Evolutionary conservation across 2,113 vertebrate genomes (phyloP).

Genomic region (Boulengeromyrus knoepffleri): DNA sequence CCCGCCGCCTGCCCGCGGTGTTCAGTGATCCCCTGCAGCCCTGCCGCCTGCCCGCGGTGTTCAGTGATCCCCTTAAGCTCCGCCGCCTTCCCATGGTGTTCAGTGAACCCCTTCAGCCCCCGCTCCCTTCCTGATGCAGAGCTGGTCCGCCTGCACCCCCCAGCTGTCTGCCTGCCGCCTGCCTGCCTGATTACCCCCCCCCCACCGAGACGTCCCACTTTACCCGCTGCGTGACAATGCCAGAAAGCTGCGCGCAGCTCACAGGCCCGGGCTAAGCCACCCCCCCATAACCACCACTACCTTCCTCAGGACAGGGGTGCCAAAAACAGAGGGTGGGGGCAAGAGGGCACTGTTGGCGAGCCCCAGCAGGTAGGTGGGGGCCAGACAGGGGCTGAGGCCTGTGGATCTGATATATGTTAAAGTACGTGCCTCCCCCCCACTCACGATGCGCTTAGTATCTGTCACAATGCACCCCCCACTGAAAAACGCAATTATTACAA

Average conservation of each 20-base stretch:
- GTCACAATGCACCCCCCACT: not conserved
- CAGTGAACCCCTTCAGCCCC: not conserved
- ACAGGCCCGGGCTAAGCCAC: not conserved
- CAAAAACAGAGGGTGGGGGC: not conserved
- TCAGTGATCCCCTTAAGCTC: too few species aligned
- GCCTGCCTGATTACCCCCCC: conserved; percentile 59
- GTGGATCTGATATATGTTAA: conserved; percentile 36
- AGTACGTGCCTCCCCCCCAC: conserved; percentile 8
- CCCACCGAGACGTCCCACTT: conserved; percentile 45
- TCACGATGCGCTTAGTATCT: not conserved
- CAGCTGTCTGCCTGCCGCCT: conserved; percentile 41
- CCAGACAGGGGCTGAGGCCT: not conserved
- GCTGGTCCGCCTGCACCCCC: not conserved
- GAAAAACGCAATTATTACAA: conserved; percentile 2
- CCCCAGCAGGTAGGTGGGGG: not conserved
- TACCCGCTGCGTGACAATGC: conserved; percentile 49
- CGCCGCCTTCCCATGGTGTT: not conserved
- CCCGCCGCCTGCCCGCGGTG: too few species aligned
- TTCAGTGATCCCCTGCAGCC: not conserved
- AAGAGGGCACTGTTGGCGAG: not conserved
- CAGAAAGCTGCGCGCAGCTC: conserved; percentile 46
- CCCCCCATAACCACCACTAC: not conserved
- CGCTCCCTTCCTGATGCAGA: conserved; percentile 19
- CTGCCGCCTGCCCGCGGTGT: too few species aligned
- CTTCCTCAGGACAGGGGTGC: conserved; percentile 17